Base-by-base conservation (phyloP, 2,888 invertebrate genomes). In the Mythimna lalbum region DNA sequence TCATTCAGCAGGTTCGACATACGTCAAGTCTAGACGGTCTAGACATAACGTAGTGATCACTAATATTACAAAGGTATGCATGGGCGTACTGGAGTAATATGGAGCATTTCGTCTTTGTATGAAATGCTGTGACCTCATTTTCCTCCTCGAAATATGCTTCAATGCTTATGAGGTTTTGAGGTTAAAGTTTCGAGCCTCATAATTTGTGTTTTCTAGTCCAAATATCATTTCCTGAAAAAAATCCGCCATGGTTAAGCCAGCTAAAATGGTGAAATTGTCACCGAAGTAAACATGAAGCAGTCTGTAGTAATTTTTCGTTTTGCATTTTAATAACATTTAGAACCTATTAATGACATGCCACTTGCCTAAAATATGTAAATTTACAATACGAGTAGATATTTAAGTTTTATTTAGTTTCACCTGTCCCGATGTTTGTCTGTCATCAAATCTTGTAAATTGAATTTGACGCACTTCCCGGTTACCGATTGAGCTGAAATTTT, bases 21-120 rank as follows among this genome's bases (percentile, higher is more conserved):
- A 50, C 64, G 53, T 76, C 52, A 50, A 31, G 63, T 59, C 76
- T 69, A 69, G 69, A 76, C 63, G 21, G 63, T 59, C 64, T 69
- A 69, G 69, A 80, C 63, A 27, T 27, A 36, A 39, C 33, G 23
- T 65, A 53, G 36, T 33, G 52, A 43, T 50, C 56, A 50, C 31
- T 39, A 59, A 47, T 43, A 52, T 78, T 63, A 63, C 52, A 63
- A 23, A 50, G 65, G 59, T 53, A 76, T 43, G 39, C 63, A 69
- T 53, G 61, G 43, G 43, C 33, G 59, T 66, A 17, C 33, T 49
- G 1, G 23, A 33, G 21, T 43, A 43, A 76, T 47, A 72, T 69
- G 57, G 57, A 76, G 12, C 50, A 76, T 56, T 52, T 73, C 36
- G 43, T 19, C 17, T 59, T 59, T 63, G 52, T 53, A 43, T 72